phyloP scores from a whole-genome alignment of 1,140 invertebrate species.

The Parapsyche elsis region DNA sequence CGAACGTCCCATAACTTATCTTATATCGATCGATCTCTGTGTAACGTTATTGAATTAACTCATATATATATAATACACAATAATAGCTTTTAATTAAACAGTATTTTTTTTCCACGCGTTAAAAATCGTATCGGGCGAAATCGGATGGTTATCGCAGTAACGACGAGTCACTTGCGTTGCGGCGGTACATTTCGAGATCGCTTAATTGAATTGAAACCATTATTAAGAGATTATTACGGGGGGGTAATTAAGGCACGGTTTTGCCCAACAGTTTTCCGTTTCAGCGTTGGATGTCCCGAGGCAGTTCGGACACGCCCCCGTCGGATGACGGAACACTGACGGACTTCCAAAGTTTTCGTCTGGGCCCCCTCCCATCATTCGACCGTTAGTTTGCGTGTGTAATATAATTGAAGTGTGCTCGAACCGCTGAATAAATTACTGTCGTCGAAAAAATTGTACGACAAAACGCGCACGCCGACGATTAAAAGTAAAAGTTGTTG shows the following conservation, averaged over 20 bases:
- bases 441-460: conserved; percentile 21
- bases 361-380: neutral
- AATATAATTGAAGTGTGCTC: neutral
- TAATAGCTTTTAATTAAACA: conserved; percentile 12
- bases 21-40: neutral
- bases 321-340: no score
- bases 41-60: conserved; percentile 6
- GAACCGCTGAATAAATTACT: conserved; percentile 45
- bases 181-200: neutral
- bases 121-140: neutral
- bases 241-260: neutral
- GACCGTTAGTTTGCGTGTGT: neutral
- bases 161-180: neutral
- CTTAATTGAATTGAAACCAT: neutral
- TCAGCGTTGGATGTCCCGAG: neutral
- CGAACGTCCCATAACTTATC: neutral
- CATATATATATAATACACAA: neutral
- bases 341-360: neutral
- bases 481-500: conserved; percentile 52
- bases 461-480: conserved; percentile 31
- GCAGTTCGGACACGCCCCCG: neutral
- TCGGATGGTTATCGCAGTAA: neutral
- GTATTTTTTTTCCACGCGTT: neutral
- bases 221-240: neutral
- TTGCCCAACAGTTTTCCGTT: neutral